Evolutionary conservation across 1,140 invertebrate genomes (phyloP), one percentile per base, ranked within the genome.

Genomic region (Drosophila watanabei): DNA sequence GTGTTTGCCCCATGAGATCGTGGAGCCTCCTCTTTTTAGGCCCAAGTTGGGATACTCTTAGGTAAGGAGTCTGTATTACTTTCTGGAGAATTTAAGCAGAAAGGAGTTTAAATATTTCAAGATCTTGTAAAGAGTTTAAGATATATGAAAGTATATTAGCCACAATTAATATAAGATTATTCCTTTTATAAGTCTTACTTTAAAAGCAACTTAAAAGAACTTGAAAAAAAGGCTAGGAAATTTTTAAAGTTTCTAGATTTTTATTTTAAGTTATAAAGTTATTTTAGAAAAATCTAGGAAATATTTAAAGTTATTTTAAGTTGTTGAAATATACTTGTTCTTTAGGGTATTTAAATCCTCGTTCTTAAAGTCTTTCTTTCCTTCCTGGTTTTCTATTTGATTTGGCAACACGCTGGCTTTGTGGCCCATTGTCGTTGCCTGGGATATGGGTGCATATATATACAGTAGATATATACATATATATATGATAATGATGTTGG

Each of bases 401-500:
- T 90, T 89, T 90, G 79, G 82, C 78, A 80, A 87, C 71, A 76
- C 61, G 79, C 76, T 64, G 43, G 41, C 66, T 71, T 63, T 76
- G 57, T 76, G 64, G 75, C 60, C 75, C 79, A 79, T 72, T 78
- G 72, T 81, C 54, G 61, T 79, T 69, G 48, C 45, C 49, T 54
- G 68, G 68, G 63, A 33, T 71, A 58, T 68, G 39, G 59, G 16
- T 64, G 56, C 35, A 39, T 8, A 56, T 14, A 39, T 58, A 59
- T 41, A 45, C 10, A 10, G 5, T n/a, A 33, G 13, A 68, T 37
- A 69, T 57, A 70, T 49, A 65, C 48, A 43, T 64, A 39, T 70
- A 30, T 73, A 82, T 84, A 89, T 89, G 86, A 89, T 89, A 89
- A 89, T 89, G 86, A 89, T 86, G 86, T 85, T 89, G 86, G 68